Base-by-base conservation (phyloP, 2,113 vertebrate genomes). In the Typhlomys cinereus region DNA sequence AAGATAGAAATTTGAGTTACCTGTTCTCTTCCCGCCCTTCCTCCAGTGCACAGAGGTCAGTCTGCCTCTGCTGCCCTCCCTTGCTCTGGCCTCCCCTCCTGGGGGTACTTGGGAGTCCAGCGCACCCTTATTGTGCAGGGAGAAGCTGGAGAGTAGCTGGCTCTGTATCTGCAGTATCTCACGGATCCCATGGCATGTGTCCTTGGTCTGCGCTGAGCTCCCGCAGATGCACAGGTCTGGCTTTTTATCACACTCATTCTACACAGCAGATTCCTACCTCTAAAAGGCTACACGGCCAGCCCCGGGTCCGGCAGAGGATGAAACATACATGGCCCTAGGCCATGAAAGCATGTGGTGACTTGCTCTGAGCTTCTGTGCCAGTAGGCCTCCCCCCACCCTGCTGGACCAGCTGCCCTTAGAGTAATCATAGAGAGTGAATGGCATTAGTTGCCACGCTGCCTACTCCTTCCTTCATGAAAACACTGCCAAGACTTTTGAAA, bases 261-360 rank as follows among this genome's bases (percentile, higher is more conserved):
- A 0, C 29, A 12, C 8, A 39, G 54, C 54, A 50, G 73, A 48
- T 11, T 74, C 61, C 67, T 39, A 34, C 36, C 66, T 31, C 79
- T 1, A 18, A 36, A 48, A 54, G 44, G 52, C 52, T 31, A 2
- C 20, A 4, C 5, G 62, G 41, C 23, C 9, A 2, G 50, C 31
- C 46, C 13, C 14, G 41, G 62, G 62, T 34, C 46, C 34, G 54
- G 48, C 20, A 18, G 11, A 71, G 13, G 36, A 31, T 31, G 61
- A n/a, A 8, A 44, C 41, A 1, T 3, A 36, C 15, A 0, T 57
- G 21, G 29, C 36, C 36, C 1, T 46, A 11, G 48, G 44, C 70
- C 7, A 1, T 17, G 13, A 36, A 4, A 25, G n/a, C 14, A 9
- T 0, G 0, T 13, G 13, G 0, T 2, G 1, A 5, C 81, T 59